Evolutionary conservation across 2,113 vertebrate genomes (phyloP).

Genomic region (Upupa epops): DNA sequence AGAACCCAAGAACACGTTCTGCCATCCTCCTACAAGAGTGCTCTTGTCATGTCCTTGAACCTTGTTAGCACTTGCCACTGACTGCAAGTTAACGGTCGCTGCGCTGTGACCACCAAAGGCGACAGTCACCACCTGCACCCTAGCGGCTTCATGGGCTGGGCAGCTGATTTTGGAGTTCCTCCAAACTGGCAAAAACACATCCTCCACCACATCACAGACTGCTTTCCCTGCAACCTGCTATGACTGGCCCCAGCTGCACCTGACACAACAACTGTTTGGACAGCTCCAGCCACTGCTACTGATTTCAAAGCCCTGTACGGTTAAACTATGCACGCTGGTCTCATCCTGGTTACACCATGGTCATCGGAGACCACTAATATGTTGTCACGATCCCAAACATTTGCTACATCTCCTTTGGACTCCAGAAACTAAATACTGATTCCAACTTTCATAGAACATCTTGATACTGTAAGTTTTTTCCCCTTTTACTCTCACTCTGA

Average conservation of each 20-base stretch:
- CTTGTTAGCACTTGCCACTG: constrained; percentile 17
- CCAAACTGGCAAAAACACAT: constrained; percentile 47
- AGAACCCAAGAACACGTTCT: neutral
- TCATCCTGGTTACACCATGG: constrained; percentile 43
- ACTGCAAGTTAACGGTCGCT: neutral
- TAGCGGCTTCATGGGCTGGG: constrained; percentile 12
- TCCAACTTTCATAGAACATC: neutral
- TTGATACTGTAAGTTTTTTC: neutral
- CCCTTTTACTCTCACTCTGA: neutral
- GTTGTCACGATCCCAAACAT: constrained; percentile 56
- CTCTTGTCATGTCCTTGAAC: constrained; percentile 19
- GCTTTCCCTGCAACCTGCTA: constrained; percentile 67
- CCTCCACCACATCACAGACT: constrained; percentile 69
- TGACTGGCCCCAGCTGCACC: constrained; percentile 72
- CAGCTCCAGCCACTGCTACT: constrained; percentile 54
- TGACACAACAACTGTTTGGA: constrained; percentile 84
- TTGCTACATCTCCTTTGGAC: constrained; percentile 56
- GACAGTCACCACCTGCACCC: constrained; percentile 38
- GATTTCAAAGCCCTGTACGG: constrained; percentile 81
- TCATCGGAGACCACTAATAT: constrained; percentile 77
- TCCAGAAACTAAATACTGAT: constrained; percentile 57
- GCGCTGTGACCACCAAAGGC: constrained; percentile 39
- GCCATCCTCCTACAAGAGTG: neutral
- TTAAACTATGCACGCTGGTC: constrained; percentile 65
- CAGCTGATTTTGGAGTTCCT: constrained; percentile 62